Percentiles rank a stretch among this genome's conserved stretches.
Conservation (phyloP, 2,797 vertebrate genomes). For the Falco novaeseelandiae region DNA sequence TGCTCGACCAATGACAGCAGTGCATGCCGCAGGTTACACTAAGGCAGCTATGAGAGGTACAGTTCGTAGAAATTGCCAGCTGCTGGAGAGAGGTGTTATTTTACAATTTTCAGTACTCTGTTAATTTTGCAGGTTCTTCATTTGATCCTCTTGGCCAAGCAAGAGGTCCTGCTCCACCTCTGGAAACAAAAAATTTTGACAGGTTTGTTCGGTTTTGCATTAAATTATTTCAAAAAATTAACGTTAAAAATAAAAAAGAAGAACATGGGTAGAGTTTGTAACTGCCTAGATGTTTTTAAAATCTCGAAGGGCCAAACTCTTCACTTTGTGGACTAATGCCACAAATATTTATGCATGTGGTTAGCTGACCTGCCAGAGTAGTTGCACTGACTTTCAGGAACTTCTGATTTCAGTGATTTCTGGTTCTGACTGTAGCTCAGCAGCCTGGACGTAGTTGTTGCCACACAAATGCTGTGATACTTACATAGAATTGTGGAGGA, state of each 20-base stretch:
- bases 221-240: neutral
- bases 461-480: neutral
- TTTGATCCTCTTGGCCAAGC: constrained; percentile 93
- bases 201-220: constrained; percentile 76
- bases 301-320: neutral
- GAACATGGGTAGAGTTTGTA: rapidly evolving
- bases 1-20: constrained; percentile 93
- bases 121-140: constrained; percentile 80
- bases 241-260: neutral
- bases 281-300: too few relatives aligned
- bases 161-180: constrained; percentile 88
- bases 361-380: neutral
- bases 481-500: neutral
- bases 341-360: neutral
- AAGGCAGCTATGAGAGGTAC: constrained; percentile 86
- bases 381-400: neutral
- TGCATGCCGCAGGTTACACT: constrained; percentile 92
- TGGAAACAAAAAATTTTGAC: constrained; percentile 91
- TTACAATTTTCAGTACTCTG: neutral
- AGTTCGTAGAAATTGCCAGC: neutral
- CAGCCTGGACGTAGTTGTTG: neutral
- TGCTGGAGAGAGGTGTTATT: neutral
- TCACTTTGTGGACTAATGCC: neutral
- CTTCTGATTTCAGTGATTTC: neutral
- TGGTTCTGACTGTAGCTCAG: neutral